Conservation (phyloP, 1,140 invertebrate species). For the Bactericera cockerelli region DNA sequence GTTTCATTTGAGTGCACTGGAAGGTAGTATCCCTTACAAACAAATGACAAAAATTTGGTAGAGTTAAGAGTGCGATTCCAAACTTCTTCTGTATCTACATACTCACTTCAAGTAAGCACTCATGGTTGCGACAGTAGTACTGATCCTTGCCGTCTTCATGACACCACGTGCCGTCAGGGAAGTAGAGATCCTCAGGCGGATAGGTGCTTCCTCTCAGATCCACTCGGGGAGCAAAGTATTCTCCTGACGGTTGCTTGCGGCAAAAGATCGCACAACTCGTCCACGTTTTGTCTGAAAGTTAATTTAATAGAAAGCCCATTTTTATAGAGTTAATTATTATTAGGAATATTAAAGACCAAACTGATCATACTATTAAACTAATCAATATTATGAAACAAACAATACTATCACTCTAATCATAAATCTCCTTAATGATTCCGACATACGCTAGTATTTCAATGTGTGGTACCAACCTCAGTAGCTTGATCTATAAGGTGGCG, state of each 20-base stretch:
- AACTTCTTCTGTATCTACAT: not conserved
- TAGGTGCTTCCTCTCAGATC: constrained; percentile 44
- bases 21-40: too few species aligned
- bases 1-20: too few species aligned
- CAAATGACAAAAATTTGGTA: too few species aligned
- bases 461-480: too few species aligned
- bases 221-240: constrained; percentile 53
- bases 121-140: constrained; percentile 55
- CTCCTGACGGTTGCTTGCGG: constrained; percentile 39
- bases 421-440: too few species aligned
- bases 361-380: not conserved
- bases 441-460: too few species aligned
- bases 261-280: constrained; percentile 64
- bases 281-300: constrained; percentile 41
- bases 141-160: constrained; percentile 42
- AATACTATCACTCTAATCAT: too few species aligned
- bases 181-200: constrained; percentile 43
- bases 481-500: too few species aligned
- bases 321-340: too few species aligned
- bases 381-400: not conserved
- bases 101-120: constrained; percentile 48
- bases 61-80: too few species aligned
- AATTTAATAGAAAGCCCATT: too few species aligned
- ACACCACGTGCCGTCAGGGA: constrained; percentile 68
- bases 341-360: too few species aligned